These are phyloP conservation scores for Phylloscopus whistleri DNA, from an alignment of 2,113 vertebrate species.

Conservation along the genomic window DNA sequence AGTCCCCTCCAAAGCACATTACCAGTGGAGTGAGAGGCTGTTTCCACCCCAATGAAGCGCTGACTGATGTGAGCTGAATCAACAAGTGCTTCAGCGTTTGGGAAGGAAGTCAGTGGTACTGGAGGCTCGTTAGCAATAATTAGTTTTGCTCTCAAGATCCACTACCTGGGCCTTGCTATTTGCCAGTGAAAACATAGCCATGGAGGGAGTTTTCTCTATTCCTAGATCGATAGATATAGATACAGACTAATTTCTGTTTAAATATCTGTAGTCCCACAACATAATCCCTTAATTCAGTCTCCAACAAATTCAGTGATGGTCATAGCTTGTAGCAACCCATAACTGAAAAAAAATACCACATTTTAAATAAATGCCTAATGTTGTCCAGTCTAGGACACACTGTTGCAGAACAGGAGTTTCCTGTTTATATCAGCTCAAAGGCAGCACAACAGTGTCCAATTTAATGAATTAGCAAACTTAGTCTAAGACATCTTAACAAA, in stretches of 20 bases:
- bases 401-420: neutral
- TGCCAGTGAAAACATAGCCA: neutral
- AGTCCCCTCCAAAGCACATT: neutral
- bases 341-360: neutral
- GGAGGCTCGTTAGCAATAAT: neutral
- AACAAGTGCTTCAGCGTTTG: neutral
- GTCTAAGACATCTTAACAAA: neutral
- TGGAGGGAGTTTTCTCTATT: neutral
- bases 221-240: fast-evolving
- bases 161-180: neutral
- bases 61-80: neutral
- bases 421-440: neutral
- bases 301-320: neutral
- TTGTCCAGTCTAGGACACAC: neutral
- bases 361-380: neutral
- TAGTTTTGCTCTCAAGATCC: neutral
- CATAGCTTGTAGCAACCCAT: neutral
- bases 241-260: neutral
- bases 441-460: neutral
- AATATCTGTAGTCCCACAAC: neutral
- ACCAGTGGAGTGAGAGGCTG: neutral
- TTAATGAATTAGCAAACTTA: neutral
- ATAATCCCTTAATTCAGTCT: neutral
- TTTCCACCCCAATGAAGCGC: neutral
- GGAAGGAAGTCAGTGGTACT: neutral